Conservation (phyloP, 2,797 vertebrate genomes). For the Cygnus olor region DNA sequence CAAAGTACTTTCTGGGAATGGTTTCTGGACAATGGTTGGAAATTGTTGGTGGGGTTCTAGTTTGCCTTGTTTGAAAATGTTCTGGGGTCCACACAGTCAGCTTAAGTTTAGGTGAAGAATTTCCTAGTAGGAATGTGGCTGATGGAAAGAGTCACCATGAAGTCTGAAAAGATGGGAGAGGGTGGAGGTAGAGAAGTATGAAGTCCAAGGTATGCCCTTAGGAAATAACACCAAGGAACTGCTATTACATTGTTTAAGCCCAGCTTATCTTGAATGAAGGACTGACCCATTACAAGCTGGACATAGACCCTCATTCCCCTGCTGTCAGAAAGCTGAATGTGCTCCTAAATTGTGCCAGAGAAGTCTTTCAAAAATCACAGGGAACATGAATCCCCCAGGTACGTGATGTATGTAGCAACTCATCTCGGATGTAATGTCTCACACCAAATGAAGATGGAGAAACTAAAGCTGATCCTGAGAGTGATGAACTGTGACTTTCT, state of each 20-base stretch:
- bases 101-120: background rate
- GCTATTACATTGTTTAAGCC: background rate
- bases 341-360: background rate
- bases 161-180: background rate
- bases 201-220: background rate
- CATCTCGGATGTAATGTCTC: background rate
- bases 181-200: background rate
- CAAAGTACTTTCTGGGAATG: background rate
- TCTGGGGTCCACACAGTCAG: too few relatives aligned
- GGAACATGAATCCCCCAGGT: background rate
- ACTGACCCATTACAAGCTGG: background rate
- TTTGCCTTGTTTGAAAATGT: background rate
- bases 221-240: background rate
- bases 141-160: background rate
- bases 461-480: background rate
- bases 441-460: background rate
- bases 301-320: fast-evolving
- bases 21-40: background rate
- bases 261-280: background rate
- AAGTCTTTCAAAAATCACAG: background rate
- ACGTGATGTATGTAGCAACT: background rate
- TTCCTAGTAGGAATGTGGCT: background rate
- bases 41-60: background rate
- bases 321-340: background rate
- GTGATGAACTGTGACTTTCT: background rate